phyloP scores from a whole-genome alignment of 1,140 invertebrate species.

The Thaumatotibia leucotreta region DNA sequence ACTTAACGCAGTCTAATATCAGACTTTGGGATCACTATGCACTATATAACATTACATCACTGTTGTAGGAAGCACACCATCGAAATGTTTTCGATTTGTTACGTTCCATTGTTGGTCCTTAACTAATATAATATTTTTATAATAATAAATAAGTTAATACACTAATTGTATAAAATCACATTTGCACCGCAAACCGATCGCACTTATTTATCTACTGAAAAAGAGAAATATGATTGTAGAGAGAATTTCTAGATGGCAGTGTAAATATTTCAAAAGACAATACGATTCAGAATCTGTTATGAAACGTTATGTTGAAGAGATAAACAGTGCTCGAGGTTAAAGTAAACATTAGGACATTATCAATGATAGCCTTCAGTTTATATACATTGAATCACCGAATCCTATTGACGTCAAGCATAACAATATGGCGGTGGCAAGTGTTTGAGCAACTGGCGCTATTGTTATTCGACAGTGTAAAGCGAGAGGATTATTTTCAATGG shows the following conservation, averaged over 20 bases:
- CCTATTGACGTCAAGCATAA: slow-evolving; percentile 1
- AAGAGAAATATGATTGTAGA: slow-evolving; percentile 1
- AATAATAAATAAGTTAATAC: slow-evolving; percentile 46
- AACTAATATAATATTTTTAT: slow-evolving; percentile 32
- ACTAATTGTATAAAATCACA: slow-evolving; percentile 65
- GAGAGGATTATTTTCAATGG: slow-evolving; percentile 9
- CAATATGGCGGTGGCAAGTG: slow-evolving; percentile 6
- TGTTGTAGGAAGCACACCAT: slow-evolving; percentile 51
- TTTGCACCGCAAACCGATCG: slow-evolving; percentile 40
- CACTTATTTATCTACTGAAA: slow-evolving; percentile 30
- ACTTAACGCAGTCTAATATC: slow-evolving; percentile 51
- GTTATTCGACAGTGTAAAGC: not conserved
- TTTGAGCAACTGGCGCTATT: slow-evolving; percentile 10
- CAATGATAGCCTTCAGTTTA: not conserved
- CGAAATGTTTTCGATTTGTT: slow-evolving; percentile 40
- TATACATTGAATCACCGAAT: slow-evolving; percentile 8
- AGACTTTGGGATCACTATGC: slow-evolving; percentile 52
- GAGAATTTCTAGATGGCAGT: not conserved
- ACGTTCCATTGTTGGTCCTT: slow-evolving; percentile 52
- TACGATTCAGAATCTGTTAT: not conserved
- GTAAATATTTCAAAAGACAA: not conserved
- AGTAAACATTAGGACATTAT: slow-evolving; percentile 9
- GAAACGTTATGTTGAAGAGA: not conserved
- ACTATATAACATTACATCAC: slow-evolving; percentile 48
- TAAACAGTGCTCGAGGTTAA: not conserved